phyloP scores from a whole-genome alignment of 1,140 invertebrate species.

The Papilio glaucus region DNA sequence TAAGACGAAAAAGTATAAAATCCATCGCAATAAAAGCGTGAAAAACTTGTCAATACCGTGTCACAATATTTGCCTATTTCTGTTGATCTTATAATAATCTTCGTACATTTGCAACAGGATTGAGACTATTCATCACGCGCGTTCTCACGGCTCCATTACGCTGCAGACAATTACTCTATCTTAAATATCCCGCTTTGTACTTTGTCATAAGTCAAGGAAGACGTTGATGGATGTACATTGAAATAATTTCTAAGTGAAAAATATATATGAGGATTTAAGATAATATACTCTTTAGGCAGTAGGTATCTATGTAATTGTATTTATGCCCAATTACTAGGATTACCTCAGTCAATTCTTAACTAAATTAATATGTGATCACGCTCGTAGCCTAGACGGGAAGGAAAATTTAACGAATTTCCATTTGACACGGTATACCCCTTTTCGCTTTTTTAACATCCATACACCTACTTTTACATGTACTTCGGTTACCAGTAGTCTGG shows the following conservation, averaged over 20 bases:
- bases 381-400: too few relatives aligned
- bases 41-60: neutral
- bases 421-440: too few relatives aligned
- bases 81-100: neutral
- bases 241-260: conserved; percentile 15
- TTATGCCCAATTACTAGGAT: too few relatives aligned
- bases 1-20: too few relatives aligned
- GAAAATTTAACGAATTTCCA: too few relatives aligned
- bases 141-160: conserved; percentile 19
- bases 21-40: neutral
- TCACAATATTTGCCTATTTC: neutral
- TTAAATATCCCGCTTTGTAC: conserved; percentile 21
- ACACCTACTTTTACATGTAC: too few relatives aligned
- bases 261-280: neutral
- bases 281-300: neutral
- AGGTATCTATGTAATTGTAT: neutral
- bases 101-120: conserved; percentile 5
- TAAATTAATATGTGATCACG: too few relatives aligned
- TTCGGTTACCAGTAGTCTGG: too few relatives aligned
- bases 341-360: too few relatives aligned
- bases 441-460: too few relatives aligned
- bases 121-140: conserved; percentile 8
- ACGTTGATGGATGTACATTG: conserved; percentile 16
- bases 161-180: conserved; percentile 23
- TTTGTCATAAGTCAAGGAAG: conserved; percentile 25